phyloP scores from a whole-genome alignment of 1,140 invertebrate species.

The Brachionus manjavacas region DNA sequence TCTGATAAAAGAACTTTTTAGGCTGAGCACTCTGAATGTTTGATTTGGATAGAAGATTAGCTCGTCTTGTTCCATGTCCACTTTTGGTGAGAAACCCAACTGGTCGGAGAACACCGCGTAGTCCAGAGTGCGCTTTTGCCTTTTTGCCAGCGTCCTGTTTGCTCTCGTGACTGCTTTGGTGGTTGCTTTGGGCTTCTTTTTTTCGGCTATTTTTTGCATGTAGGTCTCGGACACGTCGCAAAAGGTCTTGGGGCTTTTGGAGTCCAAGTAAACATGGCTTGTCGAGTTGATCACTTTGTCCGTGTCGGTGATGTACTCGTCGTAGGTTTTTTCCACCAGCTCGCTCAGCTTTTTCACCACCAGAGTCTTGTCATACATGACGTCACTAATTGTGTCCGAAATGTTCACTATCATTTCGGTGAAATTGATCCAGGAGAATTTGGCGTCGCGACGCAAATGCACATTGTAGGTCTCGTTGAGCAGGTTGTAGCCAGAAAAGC shows the following conservation, averaged over 20 bases:
- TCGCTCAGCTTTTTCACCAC: conserved; percentile 1
- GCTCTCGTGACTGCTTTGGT: background rate
- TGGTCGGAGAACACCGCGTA: background rate
- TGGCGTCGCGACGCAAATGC: background rate
- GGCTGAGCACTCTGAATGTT: background rate
- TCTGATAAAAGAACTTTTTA: background rate
- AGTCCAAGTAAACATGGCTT: conserved; percentile 2
- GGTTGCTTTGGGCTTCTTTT: background rate
- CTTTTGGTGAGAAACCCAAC: background rate
- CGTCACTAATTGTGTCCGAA: conserved; percentile 5
- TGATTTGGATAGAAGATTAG: background rate
- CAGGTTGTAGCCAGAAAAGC: conserved; percentile 27
- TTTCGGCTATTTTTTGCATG: background rate
- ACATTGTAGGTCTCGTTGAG: conserved; percentile 24
- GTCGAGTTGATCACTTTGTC: conserved; percentile 32
- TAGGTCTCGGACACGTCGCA: conserved; percentile 11
- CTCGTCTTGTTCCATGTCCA: background rate
- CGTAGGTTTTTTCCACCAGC: conserved; percentile 3
- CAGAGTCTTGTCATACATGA: conserved; percentile 36
- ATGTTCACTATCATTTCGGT: conserved; percentile 42
- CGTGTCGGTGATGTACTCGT: background rate
- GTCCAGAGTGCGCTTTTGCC: background rate
- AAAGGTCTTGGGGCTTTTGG: conserved; percentile 33
- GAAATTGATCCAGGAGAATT: conserved; percentile 38
- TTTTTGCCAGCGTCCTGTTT: background rate